phyloP scores from a whole-genome alignment of 2,888 invertebrate genomes.

The Limnephilus auricula region DNA sequence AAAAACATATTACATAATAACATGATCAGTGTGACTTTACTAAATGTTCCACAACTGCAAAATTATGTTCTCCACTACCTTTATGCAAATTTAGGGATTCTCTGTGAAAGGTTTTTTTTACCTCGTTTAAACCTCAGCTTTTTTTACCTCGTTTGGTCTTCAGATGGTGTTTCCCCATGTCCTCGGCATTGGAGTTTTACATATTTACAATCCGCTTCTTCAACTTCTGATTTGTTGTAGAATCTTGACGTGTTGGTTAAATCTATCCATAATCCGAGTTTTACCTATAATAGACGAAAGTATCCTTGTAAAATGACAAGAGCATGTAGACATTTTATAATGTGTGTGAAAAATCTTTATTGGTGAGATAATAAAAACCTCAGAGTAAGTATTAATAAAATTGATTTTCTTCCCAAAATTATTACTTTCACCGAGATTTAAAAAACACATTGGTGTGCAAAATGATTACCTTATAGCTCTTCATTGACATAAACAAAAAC shows the following conservation, averaged over 20 bases:
- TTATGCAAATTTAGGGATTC: neutral
- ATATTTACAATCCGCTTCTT: conserved; percentile 87
- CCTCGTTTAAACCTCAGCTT: conserved; percentile 73
- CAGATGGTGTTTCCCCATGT: conserved; percentile 94
- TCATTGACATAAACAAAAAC: conserved; percentile 90
- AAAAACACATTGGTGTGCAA: neutral
- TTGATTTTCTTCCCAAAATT: neutral
- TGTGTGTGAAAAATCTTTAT: neutral
- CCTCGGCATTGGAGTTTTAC: conserved; percentile 93
- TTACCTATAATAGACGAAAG: conserved; percentile 77
- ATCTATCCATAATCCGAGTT: conserved; percentile 97
- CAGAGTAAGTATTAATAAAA: neutral
- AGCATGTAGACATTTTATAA: neutral
- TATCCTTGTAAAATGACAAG: neutral
- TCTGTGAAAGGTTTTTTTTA: conserved; percentile 65
- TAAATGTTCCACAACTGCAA: neutral
- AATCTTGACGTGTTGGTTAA: conserved; percentile 96
- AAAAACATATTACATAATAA: neutral
- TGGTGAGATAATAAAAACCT: neutral
- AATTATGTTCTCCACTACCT: neutral
- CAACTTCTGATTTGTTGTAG: conserved; percentile 90
- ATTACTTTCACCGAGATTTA: neutral
- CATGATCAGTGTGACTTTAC: neutral
- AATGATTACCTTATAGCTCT: conserved; percentile 82
- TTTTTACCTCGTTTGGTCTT: conserved; percentile 84